A percentile compares a stretch with the other conserved stretches of the same genome.
Evolutionary conservation across 2,888 invertebrate species (phyloP).

Genomic region (Pachycephus smyrnensis): DNA sequence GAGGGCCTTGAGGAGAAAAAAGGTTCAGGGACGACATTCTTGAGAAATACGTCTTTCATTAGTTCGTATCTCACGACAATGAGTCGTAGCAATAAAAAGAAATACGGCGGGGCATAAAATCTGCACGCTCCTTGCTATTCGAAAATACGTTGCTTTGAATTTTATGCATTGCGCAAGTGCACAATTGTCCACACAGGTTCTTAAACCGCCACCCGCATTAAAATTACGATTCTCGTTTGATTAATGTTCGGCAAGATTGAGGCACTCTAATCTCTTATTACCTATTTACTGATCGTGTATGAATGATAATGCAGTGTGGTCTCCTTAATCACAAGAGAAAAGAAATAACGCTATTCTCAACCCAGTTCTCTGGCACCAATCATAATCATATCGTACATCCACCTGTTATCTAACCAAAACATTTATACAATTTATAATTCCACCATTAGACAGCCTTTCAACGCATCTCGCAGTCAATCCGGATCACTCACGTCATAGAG

Average conservation of each 20-base stretch:
- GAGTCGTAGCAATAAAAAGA: neutral
- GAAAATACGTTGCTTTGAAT: neutral
- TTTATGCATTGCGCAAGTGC: neutral
- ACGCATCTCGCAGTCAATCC: neutral
- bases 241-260: neutral
- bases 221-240: neutral
- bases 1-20: constrained; percentile 43
- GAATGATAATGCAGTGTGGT: neutral
- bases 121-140: neutral
- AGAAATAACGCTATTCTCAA: neutral
- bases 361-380: neutral
- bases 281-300: neutral
- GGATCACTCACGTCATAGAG: neutral
- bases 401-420: neutral
- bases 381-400: neutral
- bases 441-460: neutral
- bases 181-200: neutral
- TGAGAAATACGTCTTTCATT: constrained; percentile 19
- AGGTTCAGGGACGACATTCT: constrained; percentile 59
- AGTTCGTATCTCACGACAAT: neutral
- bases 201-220: neutral
- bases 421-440: neutral
- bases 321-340: neutral
- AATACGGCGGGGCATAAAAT: neutral
- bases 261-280: neutral